Evolutionary conservation across 2,888 invertebrate genomes (phyloP).

Genomic region (Limnephilus auricula): DNA sequence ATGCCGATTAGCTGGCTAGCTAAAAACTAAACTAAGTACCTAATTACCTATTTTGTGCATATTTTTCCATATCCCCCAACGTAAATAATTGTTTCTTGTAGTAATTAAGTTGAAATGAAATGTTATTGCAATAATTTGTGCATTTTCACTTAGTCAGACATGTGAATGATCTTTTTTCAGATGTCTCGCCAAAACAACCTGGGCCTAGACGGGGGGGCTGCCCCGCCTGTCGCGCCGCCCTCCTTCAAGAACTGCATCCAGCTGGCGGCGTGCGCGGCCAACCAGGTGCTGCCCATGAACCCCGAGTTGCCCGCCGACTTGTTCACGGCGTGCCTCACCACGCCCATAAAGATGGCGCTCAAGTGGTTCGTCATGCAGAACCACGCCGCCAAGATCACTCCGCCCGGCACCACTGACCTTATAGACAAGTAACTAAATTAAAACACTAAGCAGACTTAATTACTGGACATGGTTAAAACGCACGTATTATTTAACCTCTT

Average conservation of each 20-base stretch:
- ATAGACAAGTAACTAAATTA: slow-evolving; percentile 88
- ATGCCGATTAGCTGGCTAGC: no score
- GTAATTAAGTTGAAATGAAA: no score
- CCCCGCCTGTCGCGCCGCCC: slow-evolving; percentile 70
- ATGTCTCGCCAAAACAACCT: slow-evolving; percentile 45
- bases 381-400: slow-evolving; percentile 86
- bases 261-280: slow-evolving; percentile 95
- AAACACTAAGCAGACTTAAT: no score
- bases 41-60: no score
- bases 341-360: slow-evolving; percentile 97
- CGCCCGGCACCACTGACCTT: slow-evolving; percentile 88
- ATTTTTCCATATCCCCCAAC: no score
- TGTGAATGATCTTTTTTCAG: slow-evolving; percentile 3
- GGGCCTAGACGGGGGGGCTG: background rate
- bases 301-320: slow-evolving; percentile 97
- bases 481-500: no score
- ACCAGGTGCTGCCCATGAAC: slow-evolving; percentile 97
- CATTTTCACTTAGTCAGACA: background rate
- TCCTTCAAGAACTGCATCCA: slow-evolving; percentile 96
- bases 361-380: slow-evolving; percentile 95
- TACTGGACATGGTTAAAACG: no score
- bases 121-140: no score
- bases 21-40: no score
- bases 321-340: slow-evolving; percentile 98
- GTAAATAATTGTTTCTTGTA: no score